Conservation (phyloP, 2,888 invertebrate genomes). For the Megaustenia siamemsis region DNA sequence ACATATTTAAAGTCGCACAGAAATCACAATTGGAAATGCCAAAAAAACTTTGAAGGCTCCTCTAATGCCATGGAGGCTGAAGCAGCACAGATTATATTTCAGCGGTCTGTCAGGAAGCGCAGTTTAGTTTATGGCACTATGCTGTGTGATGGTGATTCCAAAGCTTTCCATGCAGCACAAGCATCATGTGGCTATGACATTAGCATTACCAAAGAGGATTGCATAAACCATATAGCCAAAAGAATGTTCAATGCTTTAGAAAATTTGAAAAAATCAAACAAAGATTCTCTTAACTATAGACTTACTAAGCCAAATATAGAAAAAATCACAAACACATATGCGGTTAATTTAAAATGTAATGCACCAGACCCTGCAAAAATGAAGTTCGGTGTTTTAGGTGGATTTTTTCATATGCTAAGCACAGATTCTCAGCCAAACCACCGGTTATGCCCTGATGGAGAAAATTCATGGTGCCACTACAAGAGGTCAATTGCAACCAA, state of each 20-base stretch:
- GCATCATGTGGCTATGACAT: slow-evolving; percentile 2
- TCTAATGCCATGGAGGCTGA: slow-evolving; percentile 43
- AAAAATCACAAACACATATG: slow-evolving; percentile 36
- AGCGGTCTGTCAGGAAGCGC: neutral
- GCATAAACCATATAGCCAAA: slow-evolving; percentile 37
- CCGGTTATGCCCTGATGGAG: too few species aligned
- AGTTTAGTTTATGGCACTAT: slow-evolving; percentile 8
- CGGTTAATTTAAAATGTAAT: too few species aligned
- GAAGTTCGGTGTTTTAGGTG: too few species aligned
- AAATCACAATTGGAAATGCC: slow-evolving; percentile 17
- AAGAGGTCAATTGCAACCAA: neutral
- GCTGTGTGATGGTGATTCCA: slow-evolving; percentile 46
- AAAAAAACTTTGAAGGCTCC: slow-evolving; percentile 30
- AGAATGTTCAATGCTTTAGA: slow-evolving; percentile 19
- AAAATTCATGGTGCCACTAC: slow-evolving; percentile 28
- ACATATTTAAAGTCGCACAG: too few species aligned
- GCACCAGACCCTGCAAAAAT: too few species aligned
- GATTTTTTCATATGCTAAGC: too few species aligned
- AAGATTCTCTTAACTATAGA: neutral
- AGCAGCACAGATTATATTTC: slow-evolving; percentile 10
- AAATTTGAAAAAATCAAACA: slow-evolving; percentile 20
- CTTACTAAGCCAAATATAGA: slow-evolving; percentile 27
- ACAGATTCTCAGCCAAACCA: too few species aligned
- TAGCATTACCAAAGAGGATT: slow-evolving; percentile 26
- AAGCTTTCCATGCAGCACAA: neutral